These are phyloP conservation scores for Calliphora vomitoria DNA, from an alignment of 2,888 invertebrate genomes.

Conservation along the genomic window DNA sequence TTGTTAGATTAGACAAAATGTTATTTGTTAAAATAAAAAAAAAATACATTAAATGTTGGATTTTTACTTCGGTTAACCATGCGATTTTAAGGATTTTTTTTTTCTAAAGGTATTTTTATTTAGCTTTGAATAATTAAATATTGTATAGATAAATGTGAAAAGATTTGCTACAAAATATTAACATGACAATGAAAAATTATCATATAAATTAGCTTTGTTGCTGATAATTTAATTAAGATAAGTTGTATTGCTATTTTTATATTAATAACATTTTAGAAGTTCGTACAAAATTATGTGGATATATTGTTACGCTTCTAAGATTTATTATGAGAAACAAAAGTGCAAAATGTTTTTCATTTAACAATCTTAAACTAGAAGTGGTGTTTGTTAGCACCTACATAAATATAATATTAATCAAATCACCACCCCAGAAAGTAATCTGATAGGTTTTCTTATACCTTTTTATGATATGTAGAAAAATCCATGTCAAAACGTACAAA, in stretches of 20 bases:
- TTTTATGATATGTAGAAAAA: too few species aligned
- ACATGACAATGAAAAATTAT: conserved; percentile 61
- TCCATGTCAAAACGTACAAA: too few species aligned
- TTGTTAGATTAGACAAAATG: conserved; percentile 60
- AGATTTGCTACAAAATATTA: conserved; percentile 31
- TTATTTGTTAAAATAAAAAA: neutral
- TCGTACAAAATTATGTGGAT: too few species aligned
- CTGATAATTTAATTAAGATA: conserved; percentile 63
- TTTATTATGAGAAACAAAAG: too few species aligned
- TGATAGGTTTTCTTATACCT: too few species aligned
- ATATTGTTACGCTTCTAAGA: neutral
- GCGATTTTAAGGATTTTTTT: conserved; percentile 51
- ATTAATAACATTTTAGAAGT: too few species aligned
- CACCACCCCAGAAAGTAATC: too few species aligned
- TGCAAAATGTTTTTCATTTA: too few species aligned
- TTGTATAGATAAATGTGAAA: conserved; percentile 18
- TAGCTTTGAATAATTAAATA: conserved; percentile 22
- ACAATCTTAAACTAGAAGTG: too few species aligned
- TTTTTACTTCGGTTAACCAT: conserved; percentile 44
- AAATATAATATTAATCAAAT: too few species aligned
- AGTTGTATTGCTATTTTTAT: conserved; percentile 12
- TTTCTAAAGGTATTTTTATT: neutral
- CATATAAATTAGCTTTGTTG: conserved; percentile 57
- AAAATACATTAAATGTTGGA: neutral
- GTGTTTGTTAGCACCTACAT: too few species aligned